These are phyloP conservation scores for Eublepharis macularius DNA, from an alignment of 2,113 vertebrate species.

Conservation along the genomic window DNA sequence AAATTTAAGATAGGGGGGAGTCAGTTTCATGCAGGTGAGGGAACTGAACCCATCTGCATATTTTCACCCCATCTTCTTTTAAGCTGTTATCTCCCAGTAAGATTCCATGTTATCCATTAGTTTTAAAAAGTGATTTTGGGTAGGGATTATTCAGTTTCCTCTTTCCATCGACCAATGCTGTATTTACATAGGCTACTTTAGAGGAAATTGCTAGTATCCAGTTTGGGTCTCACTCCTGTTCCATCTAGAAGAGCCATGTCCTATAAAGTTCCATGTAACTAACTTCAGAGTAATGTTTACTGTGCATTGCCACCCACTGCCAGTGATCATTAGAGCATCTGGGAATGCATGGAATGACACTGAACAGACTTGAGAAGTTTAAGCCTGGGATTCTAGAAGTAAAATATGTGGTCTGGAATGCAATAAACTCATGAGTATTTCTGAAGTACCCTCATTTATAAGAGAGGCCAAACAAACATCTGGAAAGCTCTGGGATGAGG, in stretches of 20 bases:
- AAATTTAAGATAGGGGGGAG: not conserved
- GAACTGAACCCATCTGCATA: not conserved
- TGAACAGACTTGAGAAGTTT: not conserved
- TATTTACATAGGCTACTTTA: not conserved
- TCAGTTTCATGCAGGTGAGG: not conserved
- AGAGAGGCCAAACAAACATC: not conserved
- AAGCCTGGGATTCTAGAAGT: not conserved
- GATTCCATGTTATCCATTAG: not conserved
- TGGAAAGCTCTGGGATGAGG: not conserved
- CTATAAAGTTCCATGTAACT: not conserved
- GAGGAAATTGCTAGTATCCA: not conserved
- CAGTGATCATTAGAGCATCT: not conserved
- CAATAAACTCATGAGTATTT: not conserved
- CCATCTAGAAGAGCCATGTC: not conserved
- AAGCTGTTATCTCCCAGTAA: not conserved
- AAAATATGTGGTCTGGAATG: not conserved
- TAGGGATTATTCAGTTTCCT: not conserved
- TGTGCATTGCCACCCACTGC: not conserved
- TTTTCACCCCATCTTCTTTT: not conserved
- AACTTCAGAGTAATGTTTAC: not conserved
- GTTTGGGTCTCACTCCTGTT: not conserved
- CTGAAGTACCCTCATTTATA: not conserved
- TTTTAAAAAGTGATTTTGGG: not conserved
- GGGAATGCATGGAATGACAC: not conserved
- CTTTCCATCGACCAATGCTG: not conserved